Evolutionary conservation across 2,888 invertebrate genomes (phyloP).

Genomic region (Ganaspis brasiliensis): DNA sequence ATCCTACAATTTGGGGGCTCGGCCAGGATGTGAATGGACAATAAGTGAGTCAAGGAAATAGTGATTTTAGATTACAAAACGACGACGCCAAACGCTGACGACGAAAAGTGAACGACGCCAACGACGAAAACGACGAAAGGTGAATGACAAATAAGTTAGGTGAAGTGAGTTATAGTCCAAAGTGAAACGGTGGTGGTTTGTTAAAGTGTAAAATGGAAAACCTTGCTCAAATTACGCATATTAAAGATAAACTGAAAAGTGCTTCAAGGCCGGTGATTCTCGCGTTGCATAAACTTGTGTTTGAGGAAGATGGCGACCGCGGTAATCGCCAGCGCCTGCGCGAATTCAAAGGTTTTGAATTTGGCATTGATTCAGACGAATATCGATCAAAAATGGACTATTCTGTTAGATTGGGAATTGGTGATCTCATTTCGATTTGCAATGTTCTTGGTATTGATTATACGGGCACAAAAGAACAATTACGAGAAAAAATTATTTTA

Average conservation of each 20-base stretch:
- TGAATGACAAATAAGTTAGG: too few relatives aligned
- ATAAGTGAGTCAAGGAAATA: too few relatives aligned
- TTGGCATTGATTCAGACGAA: conserved; percentile 24
- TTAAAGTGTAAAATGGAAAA: conserved; percentile 3
- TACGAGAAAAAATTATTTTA: conserved; percentile 11
- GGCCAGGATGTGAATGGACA: too few relatives aligned
- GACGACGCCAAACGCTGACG: too few relatives aligned
- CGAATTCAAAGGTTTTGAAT: conserved; percentile 28
- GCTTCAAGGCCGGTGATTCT: too few relatives aligned
- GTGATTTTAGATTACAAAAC: too few relatives aligned
- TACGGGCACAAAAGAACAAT: conserved; percentile 9
- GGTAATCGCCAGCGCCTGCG: conserved; percentile 28
- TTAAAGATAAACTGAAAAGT: too few relatives aligned
- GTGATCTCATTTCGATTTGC: conserved; percentile 27
- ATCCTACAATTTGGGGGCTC: too few relatives aligned
- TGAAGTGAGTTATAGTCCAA: too few relatives aligned
- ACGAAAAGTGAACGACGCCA: too few relatives aligned
- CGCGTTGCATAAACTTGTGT: too few relatives aligned
- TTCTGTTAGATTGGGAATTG: background rate
- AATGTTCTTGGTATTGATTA: conserved; percentile 39
- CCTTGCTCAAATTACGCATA: background rate
- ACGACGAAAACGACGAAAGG: background rate
- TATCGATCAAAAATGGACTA: conserved; percentile 6
- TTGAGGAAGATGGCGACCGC: too few relatives aligned
- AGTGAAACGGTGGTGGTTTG: background rate